Evolutionary conservation across 2,888 invertebrate genomes (phyloP).

Genomic region (Eledona agricola): DNA sequence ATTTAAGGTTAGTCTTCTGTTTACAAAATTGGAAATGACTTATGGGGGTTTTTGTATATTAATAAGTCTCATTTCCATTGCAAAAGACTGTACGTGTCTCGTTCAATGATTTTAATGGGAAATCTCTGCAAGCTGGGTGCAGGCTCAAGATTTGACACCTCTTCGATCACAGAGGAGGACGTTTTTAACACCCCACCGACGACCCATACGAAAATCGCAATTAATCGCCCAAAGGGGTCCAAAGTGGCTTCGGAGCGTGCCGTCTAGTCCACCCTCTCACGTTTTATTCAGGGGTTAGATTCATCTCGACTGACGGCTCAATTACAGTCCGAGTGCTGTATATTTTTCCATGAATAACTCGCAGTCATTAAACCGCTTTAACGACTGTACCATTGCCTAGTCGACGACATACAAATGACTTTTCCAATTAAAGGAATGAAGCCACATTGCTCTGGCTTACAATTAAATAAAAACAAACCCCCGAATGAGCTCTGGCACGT

Average conservation of each 20-base stretch:
- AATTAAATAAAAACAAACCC: too few species aligned
- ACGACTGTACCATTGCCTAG: constrained; percentile 21
- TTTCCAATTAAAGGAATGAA: constrained; percentile 4
- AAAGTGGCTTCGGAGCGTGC: constrained; percentile 25
- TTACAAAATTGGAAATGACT: too few species aligned
- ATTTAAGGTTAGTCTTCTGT: too few species aligned
- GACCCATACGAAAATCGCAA: constrained; percentile 13
- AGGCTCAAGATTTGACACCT: not conserved
- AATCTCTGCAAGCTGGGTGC: too few species aligned
- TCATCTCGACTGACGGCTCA: constrained; percentile 49
- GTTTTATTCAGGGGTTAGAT: constrained; percentile 37
- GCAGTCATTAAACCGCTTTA: constrained; percentile 32
- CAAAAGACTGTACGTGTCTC: too few species aligned
- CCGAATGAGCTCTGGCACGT: too few species aligned
- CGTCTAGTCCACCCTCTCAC: constrained; percentile 5
- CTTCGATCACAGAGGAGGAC: too few species aligned
- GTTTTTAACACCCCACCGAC: constrained; percentile 3
- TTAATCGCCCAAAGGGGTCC: constrained; percentile 17
- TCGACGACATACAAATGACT: constrained; percentile 7
- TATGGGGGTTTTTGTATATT: too few species aligned
- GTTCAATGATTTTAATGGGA: too few species aligned
- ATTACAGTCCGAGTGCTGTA: constrained; percentile 43
- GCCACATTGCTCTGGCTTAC: not conserved
- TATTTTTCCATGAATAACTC: constrained; percentile 37
- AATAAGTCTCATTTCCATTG: too few species aligned